Evolutionary conservation across 2,797 vertebrate species (phyloP), one percentile per base, ranked within the genome.

Genomic region (Oreochromis mossambicus): DNA sequence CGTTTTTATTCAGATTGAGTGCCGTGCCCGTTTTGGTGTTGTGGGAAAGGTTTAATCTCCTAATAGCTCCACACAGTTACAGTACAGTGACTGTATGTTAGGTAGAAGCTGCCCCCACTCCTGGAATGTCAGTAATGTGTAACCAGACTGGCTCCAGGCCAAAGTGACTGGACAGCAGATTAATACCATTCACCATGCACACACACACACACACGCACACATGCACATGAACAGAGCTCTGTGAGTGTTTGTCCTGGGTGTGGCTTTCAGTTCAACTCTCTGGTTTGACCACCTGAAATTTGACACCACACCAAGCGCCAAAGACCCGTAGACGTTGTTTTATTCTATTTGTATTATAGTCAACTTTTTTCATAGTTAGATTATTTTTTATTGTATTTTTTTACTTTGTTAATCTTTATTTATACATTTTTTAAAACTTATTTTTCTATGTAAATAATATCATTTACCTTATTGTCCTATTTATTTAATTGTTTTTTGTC

Each of bases 91-190:
- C 61, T 55, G 77, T 43, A 8, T 51, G 87, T 78, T 76, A 41
- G 79, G 43, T 43, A 32, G 34, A 81, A 85, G 84, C 58, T 68
- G 56, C 56, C 56, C 15, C 2, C 75, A 51, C 84, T 75, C 87
- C 83, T 75, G 88, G 94, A 95, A 96, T 95, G 86, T 84, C 82
- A 89, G 83, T 81, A 94, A 94, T 94, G 91, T 94, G 87, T 91
- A 89, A 92, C 88, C 81, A 85, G 91, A 88, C 86, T 84, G 90
- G 93, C 89, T 92, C 61, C 55, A 48, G 85, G 91, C 91, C 91
- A 91, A 82, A 86, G 70, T 81, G 86, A 83, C 85, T 73, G 89
- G 82, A 85, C 81, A 77, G 79, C 73, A 91, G 79, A 87, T 92
- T 87, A 79, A 88, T 78, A 89, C 90, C 61, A 29, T 43, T 63